Base-by-base conservation (phyloP, 2,113 vertebrate species). In the Theristicus caerulescens region DNA sequence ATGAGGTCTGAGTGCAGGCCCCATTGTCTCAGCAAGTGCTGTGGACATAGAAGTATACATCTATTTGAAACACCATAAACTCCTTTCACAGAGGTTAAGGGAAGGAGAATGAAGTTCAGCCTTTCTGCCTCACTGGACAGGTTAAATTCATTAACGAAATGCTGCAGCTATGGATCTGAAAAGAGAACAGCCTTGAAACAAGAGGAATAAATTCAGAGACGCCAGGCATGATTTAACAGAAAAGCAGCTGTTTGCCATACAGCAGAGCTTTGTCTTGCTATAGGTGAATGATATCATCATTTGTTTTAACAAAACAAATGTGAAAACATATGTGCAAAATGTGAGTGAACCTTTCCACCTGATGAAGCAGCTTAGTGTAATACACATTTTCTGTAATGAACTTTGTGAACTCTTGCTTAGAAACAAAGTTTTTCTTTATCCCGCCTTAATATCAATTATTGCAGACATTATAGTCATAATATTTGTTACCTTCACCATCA, bases 241-340 rank as follows among this genome's bases (percentile, higher is more conserved):
- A 85, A 93, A 70, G 6, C 72, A 93, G 67, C 71, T 81, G n/a
- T 88, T 88, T 83, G 16, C 86, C 64, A 74, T 90, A 78, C 38
- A 78, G 26, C 78, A 86, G 44, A 90, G 24, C 13, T 91, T 80
- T 47, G 31, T 86, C 36, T 67, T 76, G 46, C n/a, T 78, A 8
- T 74, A 90, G 64, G 69, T 97, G 52, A 90, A 95, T 78, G 79
- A 88, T 78, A 74, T 67, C 36, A 79, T 85, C n/a, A 88, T 88
- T 86, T 90, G 25, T 71, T 95, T 83, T 83, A 84, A 38, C 38
- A 81, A 88, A 96, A 86, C 72, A 71, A 93, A 91, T 38, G 46
- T 71, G 65, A 38, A 94, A 89, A 74, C 86, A 71, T 82, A 49
- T 86, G 72, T 78, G 84, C 65, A 94, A 95, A 93, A 95, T 52